Conservation (phyloP, 1,140 invertebrate genomes). For the Papilio machaon region DNA sequence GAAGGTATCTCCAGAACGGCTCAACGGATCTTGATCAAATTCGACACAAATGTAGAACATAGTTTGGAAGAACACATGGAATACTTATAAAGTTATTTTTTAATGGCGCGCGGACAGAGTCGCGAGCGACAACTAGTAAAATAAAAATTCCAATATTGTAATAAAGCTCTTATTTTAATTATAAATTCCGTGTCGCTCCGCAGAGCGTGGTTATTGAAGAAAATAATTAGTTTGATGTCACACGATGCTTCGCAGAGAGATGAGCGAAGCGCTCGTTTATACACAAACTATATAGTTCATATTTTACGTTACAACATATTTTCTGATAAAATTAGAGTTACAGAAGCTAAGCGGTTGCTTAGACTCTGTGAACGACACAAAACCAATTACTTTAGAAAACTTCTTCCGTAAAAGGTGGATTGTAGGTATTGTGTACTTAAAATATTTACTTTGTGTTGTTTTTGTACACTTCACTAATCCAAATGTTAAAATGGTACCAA, state of each 20-base stretch:
- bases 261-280: slow-evolving; percentile 6
- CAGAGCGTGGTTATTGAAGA: slow-evolving; percentile 20
- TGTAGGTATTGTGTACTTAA: too few relatives aligned
- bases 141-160: slow-evolving; percentile 1
- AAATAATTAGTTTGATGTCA: slow-evolving; percentile 24
- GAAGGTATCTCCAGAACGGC: too few relatives aligned
- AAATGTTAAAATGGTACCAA: too few relatives aligned
- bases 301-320: not conserved
- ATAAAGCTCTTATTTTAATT: slow-evolving; percentile 9
- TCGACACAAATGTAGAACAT: too few relatives aligned
- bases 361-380: not conserved
- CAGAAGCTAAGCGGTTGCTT: not conserved
- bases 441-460: too few relatives aligned
- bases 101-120: too few relatives aligned
- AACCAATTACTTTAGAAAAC: not conserved
- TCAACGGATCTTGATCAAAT: too few relatives aligned
- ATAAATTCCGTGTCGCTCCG: slow-evolving; percentile 18
- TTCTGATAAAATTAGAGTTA: not conserved
- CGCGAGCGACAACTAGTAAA: not conserved
- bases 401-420: not conserved
- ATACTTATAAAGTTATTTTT: too few relatives aligned
- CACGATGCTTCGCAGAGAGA: not conserved
- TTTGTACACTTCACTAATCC: too few relatives aligned
- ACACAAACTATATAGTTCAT: not conserved
- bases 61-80: too few relatives aligned